phyloP scores from a whole-genome alignment of 2,888 invertebrate species.

The Heliconius hortense region DNA sequence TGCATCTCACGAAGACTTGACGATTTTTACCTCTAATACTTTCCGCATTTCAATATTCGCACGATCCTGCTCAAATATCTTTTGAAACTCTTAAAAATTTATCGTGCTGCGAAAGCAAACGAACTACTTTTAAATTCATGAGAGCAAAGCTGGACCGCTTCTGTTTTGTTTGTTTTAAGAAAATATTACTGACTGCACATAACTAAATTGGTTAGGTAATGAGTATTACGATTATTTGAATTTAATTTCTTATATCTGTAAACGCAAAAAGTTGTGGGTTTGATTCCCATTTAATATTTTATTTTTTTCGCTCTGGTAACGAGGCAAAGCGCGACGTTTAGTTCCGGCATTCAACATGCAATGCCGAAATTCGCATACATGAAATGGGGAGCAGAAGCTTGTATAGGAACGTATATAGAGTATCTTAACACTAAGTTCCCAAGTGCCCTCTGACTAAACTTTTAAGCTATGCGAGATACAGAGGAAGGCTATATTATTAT shows the following conservation, averaged over 20 bases:
- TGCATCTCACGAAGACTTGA: constrained; percentile 8
- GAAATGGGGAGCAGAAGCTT: too few species aligned
- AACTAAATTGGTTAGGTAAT: background rate
- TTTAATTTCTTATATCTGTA: background rate
- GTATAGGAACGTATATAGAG: too few species aligned
- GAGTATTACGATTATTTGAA: background rate
- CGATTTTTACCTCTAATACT: constrained; percentile 23
- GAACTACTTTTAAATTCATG: constrained; percentile 47
- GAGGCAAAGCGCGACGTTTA: too few species aligned
- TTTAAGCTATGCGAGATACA: too few species aligned
- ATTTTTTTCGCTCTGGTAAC: too few species aligned
- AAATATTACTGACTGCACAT: constrained; percentile 18
- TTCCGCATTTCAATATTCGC: constrained; percentile 25
- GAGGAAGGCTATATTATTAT: too few species aligned
- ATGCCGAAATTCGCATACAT: too few species aligned
- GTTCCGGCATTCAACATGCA: too few species aligned
- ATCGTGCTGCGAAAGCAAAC: constrained; percentile 52
- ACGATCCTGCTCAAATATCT: constrained; percentile 41
- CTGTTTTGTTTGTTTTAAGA: constrained; percentile 37
- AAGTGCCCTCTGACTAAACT: too few species aligned
- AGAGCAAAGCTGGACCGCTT: constrained; percentile 36
- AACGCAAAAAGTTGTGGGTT: too few species aligned
- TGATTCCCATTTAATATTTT: too few species aligned
- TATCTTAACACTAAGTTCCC: too few species aligned
- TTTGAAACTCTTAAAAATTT: constrained; percentile 53